These are phyloP conservation scores for Coptodon rendalli DNA, from an alignment of 2,113 vertebrate species.

Conservation along the genomic window DNA sequence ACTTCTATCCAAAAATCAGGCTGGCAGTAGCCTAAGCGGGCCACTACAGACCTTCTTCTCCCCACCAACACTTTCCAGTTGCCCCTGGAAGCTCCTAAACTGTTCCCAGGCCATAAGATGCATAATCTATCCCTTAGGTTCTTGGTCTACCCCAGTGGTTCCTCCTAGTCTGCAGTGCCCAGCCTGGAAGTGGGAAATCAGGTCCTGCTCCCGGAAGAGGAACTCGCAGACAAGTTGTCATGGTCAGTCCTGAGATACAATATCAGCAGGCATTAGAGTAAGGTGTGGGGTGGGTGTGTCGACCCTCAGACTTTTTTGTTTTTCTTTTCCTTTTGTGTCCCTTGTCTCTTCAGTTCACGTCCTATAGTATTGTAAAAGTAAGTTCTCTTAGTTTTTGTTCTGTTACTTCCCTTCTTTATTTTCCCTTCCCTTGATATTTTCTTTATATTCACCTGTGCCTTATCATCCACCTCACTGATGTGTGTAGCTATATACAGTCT, in stretches of 20 bases:
- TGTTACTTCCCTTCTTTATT: background rate
- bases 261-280: background rate
- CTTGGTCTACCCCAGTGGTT: background rate
- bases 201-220: background rate
- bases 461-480: background rate
- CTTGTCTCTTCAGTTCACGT: background rate
- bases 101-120: background rate
- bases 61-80: background rate
- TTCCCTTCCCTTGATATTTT: background rate
- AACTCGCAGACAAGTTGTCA: background rate
- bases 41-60: background rate
- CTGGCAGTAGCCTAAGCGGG: background rate
- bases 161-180: fast-evolving
- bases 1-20: background rate
- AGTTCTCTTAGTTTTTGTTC: background rate
- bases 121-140: background rate
- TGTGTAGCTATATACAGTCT: background rate
- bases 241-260: background rate
- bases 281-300: background rate
- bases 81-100: background rate
- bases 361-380: background rate
- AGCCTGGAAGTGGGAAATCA: background rate
- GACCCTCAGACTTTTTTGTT: background rate
- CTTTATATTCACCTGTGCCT: background rate
- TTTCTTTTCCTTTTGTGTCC: background rate